phyloP scores from a whole-genome alignment of 2,113 vertebrate species.

The Phalacrocorax pelagicus region DNA sequence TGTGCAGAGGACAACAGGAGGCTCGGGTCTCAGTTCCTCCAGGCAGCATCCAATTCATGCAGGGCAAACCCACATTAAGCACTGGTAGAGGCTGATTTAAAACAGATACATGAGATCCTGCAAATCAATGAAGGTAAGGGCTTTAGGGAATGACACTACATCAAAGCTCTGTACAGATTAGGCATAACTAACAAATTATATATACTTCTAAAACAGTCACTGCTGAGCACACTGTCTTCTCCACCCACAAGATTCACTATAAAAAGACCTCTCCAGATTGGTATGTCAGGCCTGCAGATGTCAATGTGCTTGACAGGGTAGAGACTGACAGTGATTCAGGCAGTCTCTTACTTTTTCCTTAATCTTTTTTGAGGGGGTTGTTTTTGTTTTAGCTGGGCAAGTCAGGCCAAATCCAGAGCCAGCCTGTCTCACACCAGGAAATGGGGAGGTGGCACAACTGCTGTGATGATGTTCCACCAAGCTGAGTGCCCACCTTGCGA shows the following conservation, averaged over 20 bases:
- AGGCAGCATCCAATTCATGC: rapidly evolving
- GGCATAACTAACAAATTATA: constrained; percentile 70
- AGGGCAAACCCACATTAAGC: not conserved
- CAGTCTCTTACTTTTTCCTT: not conserved
- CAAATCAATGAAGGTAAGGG: constrained; percentile 6
- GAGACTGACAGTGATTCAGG: constrained; percentile 61
- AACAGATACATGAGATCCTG: not conserved
- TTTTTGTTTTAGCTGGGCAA: constrained; percentile 29
- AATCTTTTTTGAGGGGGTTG: constrained; percentile 21
- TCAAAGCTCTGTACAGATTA: constrained; percentile 61
- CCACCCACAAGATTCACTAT: constrained; percentile 76
- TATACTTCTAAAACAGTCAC: constrained; percentile 71
- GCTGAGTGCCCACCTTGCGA: rapidly evolving
- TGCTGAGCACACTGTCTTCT: constrained; percentile 66
- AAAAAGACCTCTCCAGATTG: constrained; percentile 80
- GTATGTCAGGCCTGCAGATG: constrained; percentile 77
- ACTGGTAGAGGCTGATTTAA: not conserved
- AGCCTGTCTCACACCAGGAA: not conserved
- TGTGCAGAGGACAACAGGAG: not conserved
- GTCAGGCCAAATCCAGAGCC: not conserved
- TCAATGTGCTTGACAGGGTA: constrained; percentile 59
- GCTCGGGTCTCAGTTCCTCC: not conserved
- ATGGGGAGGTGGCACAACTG: not conserved
- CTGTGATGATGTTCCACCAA: not conserved
- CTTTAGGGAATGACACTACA: constrained; percentile 35